Base-by-base conservation (phyloP, 2,113 vertebrate species). In the Leptodactylus fuscus region DNA sequence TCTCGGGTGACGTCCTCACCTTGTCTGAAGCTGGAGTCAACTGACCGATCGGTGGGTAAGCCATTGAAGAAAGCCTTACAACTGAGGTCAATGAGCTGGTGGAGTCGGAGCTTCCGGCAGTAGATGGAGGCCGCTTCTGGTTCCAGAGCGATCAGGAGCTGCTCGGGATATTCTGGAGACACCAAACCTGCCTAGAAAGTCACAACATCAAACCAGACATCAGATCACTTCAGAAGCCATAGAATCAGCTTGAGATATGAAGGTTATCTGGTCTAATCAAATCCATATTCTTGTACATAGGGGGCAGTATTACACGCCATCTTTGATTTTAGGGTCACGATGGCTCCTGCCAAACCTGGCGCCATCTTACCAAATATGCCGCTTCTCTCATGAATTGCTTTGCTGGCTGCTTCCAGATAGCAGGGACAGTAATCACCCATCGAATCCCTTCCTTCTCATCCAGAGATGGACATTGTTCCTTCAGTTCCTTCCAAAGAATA, bases 381-480 rank as follows among this genome's bases (percentile, higher is more conserved):
- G 98, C 98, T 85, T 99, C 97, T 87, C 98, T 89, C 98, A 99
- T 99, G 91, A 99, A 99, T 92, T 99, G 98, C 90, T 99, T 99
- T 92, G 98, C 97, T 0, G 97, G 97, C 88, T 98, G 98, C 88
- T 96, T 96, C 98, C 98, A 99, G 89, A 99, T 97, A 38, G 98
- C 98, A 0, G 98, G 98, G n/a, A 99, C 98, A 0, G 98, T 99
- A 90, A 99, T 92, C 16, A 99, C 97, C 98, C 98, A 99, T 88
- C 98, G 92, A 87, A 99, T 91, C 44, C 95, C 92, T 0, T 92
- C 95, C 1, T 87, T 90, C 87, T 95, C 94, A 0, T 94, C 89
- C 76, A 95, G 88, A 0, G 93, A 91, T 0, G 94, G 96, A 0
- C 93, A 96, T 91, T 97, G 97, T 55, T 98, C 97, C 86, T 92